Evolutionary conservation across 1,140 invertebrate genomes (phyloP), one percentile per base, ranked within the genome.

Genomic region (Bathynomus jamesi): DNA sequence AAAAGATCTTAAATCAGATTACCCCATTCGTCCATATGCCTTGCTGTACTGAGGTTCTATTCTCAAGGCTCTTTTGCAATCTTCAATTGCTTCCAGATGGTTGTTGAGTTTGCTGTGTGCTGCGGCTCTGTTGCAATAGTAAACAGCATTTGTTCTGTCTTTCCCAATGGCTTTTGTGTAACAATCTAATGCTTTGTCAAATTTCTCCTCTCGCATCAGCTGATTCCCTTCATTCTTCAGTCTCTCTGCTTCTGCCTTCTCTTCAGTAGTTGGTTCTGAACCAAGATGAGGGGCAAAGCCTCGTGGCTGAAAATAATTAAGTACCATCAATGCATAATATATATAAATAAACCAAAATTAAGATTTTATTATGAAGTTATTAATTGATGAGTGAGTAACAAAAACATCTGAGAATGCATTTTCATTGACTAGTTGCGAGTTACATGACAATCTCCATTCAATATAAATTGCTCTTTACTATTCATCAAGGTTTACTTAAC

Each of bases 81-180:
- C 96, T 74, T 90, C 87, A 65, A 98, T 89, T 10, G 95, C 93
- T 70, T 86, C 83, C 60, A 88, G 83, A 81, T 93, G 88, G 79
- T 93, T 89, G 40, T 89, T 88, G 69, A 96, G 83, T 81, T 94
- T 93, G 78, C 89, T 95, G 79, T 93, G 88, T 10, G 93, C 93
- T 8, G 95, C 95, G 62, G 95, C 95, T 76, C 95, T 87, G 81
- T 97, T 98, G 80, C 94, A 95, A 82, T 92, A 97, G 82, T 91
- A 97, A n/a, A 97, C 91, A 3, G 94, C 88, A 85, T 97, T 97
- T 69, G 86, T 87, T 11, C 87, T 86, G 81, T 96, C 92, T 40
- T 94, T 82, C 75, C 89, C 85, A 74, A 97, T 93, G 17, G 95
- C 94, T 76, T 88, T 89, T 78, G 28, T 81, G 79, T 78, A 82